phyloP scores from a whole-genome alignment of 2,888 invertebrate genomes.

The Leptogaster cylindrica region DNA sequence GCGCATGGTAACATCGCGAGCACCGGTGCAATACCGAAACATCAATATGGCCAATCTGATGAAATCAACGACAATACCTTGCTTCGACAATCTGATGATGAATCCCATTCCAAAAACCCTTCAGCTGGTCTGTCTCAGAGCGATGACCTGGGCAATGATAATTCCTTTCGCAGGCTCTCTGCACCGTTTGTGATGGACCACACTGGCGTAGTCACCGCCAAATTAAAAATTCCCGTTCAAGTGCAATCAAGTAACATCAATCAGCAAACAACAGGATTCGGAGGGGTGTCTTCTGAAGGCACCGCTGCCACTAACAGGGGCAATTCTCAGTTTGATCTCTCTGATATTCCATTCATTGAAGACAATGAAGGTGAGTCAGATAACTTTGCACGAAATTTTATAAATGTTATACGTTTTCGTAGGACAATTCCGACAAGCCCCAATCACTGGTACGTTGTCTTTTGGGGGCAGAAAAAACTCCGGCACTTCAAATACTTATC shows the following conservation, averaged over 20 bases:
- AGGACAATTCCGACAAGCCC: slow-evolving; percentile 28
- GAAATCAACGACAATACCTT: slow-evolving; percentile 6
- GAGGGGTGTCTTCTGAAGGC: slow-evolving; percentile 40
- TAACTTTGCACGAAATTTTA: background rate
- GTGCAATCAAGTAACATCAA: slow-evolving; percentile 44
- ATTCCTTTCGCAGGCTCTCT: slow-evolving; percentile 65
- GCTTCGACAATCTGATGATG: slow-evolving; percentile 10
- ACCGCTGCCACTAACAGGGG: background rate
- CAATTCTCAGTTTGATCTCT: slow-evolving; percentile 61
- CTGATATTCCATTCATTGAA: slow-evolving; percentile 74
- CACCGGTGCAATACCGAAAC: slow-evolving; percentile 43
- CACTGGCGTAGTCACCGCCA: slow-evolving; percentile 76
- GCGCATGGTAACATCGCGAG: slow-evolving; percentile 31
- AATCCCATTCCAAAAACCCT: slow-evolving; percentile 21
- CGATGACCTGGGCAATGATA: slow-evolving; percentile 11
- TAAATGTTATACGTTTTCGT: background rate
- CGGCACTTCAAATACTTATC: slow-evolving; percentile 34
- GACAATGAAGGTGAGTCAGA: slow-evolving; percentile 43
- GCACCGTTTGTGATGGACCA: slow-evolving; percentile 65
- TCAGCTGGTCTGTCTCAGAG: background rate
- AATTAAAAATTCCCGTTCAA: slow-evolving; percentile 75
- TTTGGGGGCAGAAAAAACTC: slow-evolving; percentile 43
- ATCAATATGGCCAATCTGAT: slow-evolving; percentile 33
- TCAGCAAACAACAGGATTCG: slow-evolving; percentile 1
- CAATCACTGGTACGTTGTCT: slow-evolving; percentile 49